A percentile compares a stretch with the other conserved stretches of the same genome.
Conservation (phyloP, 2,113 vertebrate genomes). For the Papio anubis region DNA sequence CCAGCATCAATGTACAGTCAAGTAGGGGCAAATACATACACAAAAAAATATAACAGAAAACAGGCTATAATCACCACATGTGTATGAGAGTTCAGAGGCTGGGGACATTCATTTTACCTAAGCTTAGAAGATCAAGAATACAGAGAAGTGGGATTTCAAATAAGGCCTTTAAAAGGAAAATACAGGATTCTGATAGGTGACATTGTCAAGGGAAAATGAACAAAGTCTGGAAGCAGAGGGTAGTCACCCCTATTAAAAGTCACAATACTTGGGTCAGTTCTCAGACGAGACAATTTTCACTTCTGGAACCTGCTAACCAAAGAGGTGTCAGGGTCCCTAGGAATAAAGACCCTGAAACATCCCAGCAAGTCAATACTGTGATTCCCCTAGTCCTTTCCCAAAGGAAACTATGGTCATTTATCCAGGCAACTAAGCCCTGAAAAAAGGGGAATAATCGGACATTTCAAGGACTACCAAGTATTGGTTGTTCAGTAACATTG, state of each 20-base stretch:
- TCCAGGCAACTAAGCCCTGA: neutral
- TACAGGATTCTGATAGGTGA: neutral
- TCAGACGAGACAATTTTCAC: neutral
- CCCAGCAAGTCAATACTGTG: neutral
- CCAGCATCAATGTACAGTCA: neutral
- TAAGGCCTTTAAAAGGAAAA: neutral
- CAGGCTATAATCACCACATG: too few species aligned
- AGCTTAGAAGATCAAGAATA: neutral
- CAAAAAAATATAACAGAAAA: neutral
- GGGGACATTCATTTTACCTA: neutral
- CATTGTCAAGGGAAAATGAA: neutral
- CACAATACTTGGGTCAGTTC: neutral
- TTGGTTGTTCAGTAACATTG: neutral
- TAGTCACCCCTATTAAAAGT: neutral
- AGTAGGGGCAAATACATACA: neutral
- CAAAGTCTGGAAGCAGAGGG: neutral
- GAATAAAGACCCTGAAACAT: neutral
- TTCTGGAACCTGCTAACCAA: neutral
- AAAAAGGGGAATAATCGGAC: neutral
- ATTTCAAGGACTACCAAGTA: neutral
- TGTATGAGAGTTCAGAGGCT: neutral
- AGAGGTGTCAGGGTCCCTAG: neutral
- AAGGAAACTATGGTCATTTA: neutral
- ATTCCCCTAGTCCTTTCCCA: neutral
- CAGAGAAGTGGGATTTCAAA: neutral